Conservation (phyloP, 2,797 vertebrate species). For the Clamator glandarius region DNA sequence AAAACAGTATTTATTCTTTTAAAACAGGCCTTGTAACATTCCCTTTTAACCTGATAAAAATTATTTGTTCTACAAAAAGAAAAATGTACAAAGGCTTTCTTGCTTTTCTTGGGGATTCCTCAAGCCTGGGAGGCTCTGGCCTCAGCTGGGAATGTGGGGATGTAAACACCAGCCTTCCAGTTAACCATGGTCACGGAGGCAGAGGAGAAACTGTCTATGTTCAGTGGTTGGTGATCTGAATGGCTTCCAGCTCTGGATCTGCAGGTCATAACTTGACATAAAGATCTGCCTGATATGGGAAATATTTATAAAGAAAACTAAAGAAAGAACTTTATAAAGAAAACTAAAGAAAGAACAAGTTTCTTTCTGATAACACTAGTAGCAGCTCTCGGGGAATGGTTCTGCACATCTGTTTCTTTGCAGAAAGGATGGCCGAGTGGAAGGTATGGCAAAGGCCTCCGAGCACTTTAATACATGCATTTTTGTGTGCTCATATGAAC, state of each 20-base stretch:
- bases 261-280: neutral
- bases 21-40: neutral
- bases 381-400: neutral
- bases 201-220: neutral
- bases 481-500: neutral
- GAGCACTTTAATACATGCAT: neutral
- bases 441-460: neutral
- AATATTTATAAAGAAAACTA: no score
- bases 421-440: neutral
- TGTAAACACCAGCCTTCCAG: neutral
- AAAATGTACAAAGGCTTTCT: neutral
- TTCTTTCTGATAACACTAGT: neutral
- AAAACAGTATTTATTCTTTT: neutral
- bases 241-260: neutral
- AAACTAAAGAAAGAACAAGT: neutral
- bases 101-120: neutral
- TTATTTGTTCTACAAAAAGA: neutral
- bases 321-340: no score
- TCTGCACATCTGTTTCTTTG: neutral
- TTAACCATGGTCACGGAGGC: fast-evolving
- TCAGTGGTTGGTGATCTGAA: neutral
- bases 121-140: neutral
- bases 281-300: neutral
- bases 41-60: neutral
- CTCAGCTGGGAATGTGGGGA: neutral